Conservation (phyloP, 2,797 vertebrate species). For the Tokudaia muenninki region DNA sequence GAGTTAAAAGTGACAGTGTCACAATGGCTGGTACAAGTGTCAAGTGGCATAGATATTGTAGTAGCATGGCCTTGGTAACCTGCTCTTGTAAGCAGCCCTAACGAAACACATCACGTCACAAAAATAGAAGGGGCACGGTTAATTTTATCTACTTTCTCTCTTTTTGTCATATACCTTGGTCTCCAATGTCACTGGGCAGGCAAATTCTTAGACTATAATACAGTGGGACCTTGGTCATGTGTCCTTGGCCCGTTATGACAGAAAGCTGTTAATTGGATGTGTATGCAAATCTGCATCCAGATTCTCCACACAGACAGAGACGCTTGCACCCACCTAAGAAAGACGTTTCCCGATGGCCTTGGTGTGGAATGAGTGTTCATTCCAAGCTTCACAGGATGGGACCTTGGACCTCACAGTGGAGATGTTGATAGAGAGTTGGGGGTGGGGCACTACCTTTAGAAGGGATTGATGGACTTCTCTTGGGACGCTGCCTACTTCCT, state of each 20-base stretch:
- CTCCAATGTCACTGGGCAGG: not conserved
- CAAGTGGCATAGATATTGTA: no score
- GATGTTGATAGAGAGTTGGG: not conserved
- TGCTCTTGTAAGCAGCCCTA: not conserved
- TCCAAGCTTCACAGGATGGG: not conserved
- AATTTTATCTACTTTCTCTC: not conserved
- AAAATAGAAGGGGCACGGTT: not conserved
- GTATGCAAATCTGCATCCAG: not conserved
- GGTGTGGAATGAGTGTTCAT: not conserved
- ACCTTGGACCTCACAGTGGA: not conserved
- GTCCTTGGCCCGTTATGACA: not conserved
- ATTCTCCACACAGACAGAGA: not conserved
- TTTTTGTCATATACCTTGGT: not conserved
- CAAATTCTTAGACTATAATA: not conserved
- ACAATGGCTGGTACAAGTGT: not conserved
- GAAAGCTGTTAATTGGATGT: not conserved
- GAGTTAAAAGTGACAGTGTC: not conserved
- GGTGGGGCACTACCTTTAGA: no score
- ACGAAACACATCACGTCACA: not conserved
- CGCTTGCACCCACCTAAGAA: not conserved
- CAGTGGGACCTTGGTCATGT: not conserved
- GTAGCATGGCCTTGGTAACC: not conserved
- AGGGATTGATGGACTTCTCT: not conserved
- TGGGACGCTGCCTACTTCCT: not conserved
- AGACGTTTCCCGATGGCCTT: not conserved